Base-by-base conservation (phyloP, 2,888 invertebrate genomes). In the Orchesella flavescens region DNA sequence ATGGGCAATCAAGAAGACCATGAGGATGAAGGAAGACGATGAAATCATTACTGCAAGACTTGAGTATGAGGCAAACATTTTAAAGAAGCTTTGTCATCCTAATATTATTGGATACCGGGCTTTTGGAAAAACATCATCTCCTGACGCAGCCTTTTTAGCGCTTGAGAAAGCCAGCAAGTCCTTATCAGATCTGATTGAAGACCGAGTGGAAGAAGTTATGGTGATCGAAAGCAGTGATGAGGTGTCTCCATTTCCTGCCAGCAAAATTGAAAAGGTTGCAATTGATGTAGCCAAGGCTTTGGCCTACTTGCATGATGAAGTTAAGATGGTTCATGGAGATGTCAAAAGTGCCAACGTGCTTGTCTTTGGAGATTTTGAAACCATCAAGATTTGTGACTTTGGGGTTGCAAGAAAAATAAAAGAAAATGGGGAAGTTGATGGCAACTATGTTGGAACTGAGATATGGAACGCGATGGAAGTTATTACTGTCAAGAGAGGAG, bases 381-480 rank as follows among this genome's bases (percentile, higher is more conserved):
- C 92, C 1, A 94, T 95, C 86, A 96, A 96, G 90, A 90, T 96
- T 19, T 95, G 96, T 88, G 96, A 96, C 90, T 96, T 96, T 89
- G 96, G 96, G 2, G 95, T 95, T n/a, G 93, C 94, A 24, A 88
- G 95, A 84, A 94, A 94, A 0, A 89, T 96, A 1, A 93, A 93
- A 65, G 91, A 93, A 84, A 92, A 93, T 88, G 94, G 94, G 0
- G 90, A 91, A 1, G 89, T 95, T 24, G 92, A 94, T 88, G 91
- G 92, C 0, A 55, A 90, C 15, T 96, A 95, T 90, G 92, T 93
- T 87, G 96, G 96, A 7, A 96, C 96, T 0, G 92, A 92, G 88
- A 91, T 93, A 15, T 96, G 96, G 96, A 93, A 93, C 88, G 93
- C 95, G 0, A 95, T 95, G 0, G 96, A 96, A 92, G 92, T 94